Conservation (phyloP, 2,888 invertebrate genomes). For the Tuta absoluta region DNA sequence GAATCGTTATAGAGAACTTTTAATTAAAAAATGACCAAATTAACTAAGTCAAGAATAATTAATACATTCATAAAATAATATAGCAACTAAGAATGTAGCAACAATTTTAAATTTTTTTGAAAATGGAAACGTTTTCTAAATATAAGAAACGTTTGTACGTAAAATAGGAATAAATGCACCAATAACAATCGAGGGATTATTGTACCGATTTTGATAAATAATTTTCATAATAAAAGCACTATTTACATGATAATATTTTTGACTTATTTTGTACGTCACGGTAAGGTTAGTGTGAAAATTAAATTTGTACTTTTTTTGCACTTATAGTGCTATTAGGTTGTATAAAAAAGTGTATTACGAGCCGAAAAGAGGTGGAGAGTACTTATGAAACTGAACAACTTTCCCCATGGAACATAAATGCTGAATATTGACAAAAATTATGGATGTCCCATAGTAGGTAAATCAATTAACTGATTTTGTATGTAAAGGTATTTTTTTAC, state of each 20-base stretch:
- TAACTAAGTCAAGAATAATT: constrained; percentile 9
- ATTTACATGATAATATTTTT: constrained; percentile 20
- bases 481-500: not conserved
- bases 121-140: too few relatives aligned
- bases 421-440: too few relatives aligned
- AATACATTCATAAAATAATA: not conserved
- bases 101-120: too few relatives aligned
- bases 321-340: too few relatives aligned
- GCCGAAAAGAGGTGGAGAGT: too few relatives aligned
- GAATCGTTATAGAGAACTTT: not conserved
- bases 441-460: too few relatives aligned
- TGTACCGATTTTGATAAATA: constrained; percentile 19
- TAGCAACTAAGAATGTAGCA: not conserved
- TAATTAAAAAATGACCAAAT: constrained; percentile 3
- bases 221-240: constrained; percentile 16
- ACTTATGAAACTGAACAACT: too few relatives aligned
- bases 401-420: too few relatives aligned
- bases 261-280: constrained; percentile 16
- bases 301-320: too few relatives aligned
- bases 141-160: not conserved
- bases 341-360: too few relatives aligned
- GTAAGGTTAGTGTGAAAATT: constrained; percentile 22
- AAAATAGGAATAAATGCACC: constrained; percentile 7
- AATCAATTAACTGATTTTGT: not conserved
- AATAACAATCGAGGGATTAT: not conserved